These are phyloP conservation scores for Oryzias woworae DNA, from an alignment of 2,113 vertebrate species.

Conservation along the genomic window DNA sequence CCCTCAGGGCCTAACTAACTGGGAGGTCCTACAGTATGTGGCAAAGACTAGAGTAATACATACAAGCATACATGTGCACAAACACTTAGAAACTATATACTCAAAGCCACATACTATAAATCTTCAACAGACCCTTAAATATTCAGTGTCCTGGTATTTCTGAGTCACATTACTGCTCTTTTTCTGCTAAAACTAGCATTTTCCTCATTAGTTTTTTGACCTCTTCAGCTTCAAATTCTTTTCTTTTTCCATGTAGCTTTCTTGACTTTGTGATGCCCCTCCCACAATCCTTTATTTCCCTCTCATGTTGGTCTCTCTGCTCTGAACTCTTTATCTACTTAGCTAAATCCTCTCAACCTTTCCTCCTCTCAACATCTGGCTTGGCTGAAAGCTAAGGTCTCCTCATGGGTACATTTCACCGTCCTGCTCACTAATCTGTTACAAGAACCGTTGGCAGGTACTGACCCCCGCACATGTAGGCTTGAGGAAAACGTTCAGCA, in stretches of 20 bases:
- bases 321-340: slow-evolving; percentile 1
- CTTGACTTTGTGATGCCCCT: slow-evolving; percentile 1
- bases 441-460: slow-evolving; percentile 17
- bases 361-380: slow-evolving; percentile 30
- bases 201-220: slow-evolving; percentile 51
- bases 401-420: slow-evolving; percentile 23
- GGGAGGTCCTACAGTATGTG: slow-evolving; percentile 65
- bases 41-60: slow-evolving; percentile 48
- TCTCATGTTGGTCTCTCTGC: not conserved
- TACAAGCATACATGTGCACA: slow-evolving; percentile 50
- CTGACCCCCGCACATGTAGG: not conserved
- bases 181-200: slow-evolving; percentile 32
- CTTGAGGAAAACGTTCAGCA: not conserved
- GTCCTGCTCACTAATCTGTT: slow-evolving; percentile 36
- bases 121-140: slow-evolving; percentile 55
- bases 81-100: slow-evolving; percentile 62
- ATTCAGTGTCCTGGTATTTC: slow-evolving; percentile 63
- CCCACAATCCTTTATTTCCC: slow-evolving; percentile 1
- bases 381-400: slow-evolving; percentile 34
- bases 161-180: slow-evolving; percentile 49
- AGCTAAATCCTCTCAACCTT: slow-evolving; percentile 9
- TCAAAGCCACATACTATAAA: slow-evolving; percentile 55
- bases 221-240: slow-evolving; percentile 9
- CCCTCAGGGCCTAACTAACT: slow-evolving; percentile 55
- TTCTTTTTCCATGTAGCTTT: slow-evolving; percentile 6